A percentile compares a stretch with the other conserved stretches of the same genome.
Evolutionary conservation across 2,797 vertebrate species (phyloP).

Genomic region (Propithecus deckenii): DNA sequence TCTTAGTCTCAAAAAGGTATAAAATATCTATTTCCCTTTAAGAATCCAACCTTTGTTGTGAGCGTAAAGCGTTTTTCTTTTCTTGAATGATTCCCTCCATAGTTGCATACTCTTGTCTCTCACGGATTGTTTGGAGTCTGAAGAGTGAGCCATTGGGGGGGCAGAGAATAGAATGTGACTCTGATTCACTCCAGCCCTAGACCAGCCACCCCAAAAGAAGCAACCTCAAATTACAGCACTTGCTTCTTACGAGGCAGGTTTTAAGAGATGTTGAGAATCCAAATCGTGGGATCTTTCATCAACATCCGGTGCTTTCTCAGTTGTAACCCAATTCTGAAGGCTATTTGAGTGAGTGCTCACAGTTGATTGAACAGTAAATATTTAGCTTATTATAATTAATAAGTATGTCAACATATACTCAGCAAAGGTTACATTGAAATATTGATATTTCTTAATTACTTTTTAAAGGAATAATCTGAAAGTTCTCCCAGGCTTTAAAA

Average conservation of each 20-base stretch:
- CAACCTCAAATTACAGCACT: not conserved
- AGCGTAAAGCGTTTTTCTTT: not conserved
- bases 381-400: not conserved
- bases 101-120: not conserved
- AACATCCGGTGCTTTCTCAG: not conserved
- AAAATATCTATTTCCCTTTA: conserved; percentile 62
- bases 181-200: not conserved
- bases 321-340: conserved; percentile 21
- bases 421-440: not conserved
- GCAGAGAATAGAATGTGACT: not conserved
- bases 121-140: not conserved
- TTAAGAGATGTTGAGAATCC: not conserved
- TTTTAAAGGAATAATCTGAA: conserved; percentile 5
- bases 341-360: conserved; percentile 15
- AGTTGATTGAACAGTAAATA: not conserved
- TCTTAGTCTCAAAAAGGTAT: conserved; percentile 56
- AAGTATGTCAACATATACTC: not conserved
- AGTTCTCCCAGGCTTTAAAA: not conserved
- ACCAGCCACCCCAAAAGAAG: not conserved
- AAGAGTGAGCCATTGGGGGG: not conserved
- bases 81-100: not conserved
- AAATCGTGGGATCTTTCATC: not conserved
- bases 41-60: conserved; percentile 42
- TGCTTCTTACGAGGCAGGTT: not conserved
- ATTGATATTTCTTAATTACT: conserved; percentile 25